Conservation (phyloP, 2,888 invertebrate species). For the Sesia bembeciformis region DNA sequence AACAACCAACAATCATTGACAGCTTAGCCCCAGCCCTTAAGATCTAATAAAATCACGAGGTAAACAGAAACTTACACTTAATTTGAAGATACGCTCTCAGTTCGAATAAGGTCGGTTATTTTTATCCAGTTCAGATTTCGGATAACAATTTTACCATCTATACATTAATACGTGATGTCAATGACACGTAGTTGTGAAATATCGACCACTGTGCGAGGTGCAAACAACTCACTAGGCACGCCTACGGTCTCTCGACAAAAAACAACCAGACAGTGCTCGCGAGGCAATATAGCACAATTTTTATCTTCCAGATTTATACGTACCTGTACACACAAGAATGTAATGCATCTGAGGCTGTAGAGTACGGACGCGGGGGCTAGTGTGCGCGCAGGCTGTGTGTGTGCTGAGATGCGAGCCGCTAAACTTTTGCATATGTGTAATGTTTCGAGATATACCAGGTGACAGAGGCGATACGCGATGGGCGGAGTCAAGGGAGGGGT, state of each 20-base stretch:
- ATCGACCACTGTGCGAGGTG: conserved; percentile 69
- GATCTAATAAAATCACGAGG: too few species aligned
- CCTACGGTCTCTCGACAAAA: conserved; percentile 60
- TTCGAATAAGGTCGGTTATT: too few species aligned
- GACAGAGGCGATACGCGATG: conserved; percentile 67
- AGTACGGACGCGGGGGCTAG: conserved; percentile 16
- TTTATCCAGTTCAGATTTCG: too few species aligned
- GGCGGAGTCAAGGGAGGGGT: conserved; percentile 67
- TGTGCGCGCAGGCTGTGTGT: conserved; percentile 31
- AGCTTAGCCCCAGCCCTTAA: too few species aligned
- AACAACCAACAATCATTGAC: too few species aligned
- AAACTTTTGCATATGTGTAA: conserved; percentile 75
- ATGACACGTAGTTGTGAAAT: conserved; percentile 56
- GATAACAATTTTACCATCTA: too few species aligned
- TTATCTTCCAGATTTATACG: conserved; percentile 71
- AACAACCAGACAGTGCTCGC: conserved; percentile 39
- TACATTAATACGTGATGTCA: conserved; percentile 20
- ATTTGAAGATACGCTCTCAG: too few species aligned
- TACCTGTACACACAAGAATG: conserved; percentile 19
- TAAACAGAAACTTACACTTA: too few species aligned
- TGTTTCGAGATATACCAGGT: conserved; percentile 74
- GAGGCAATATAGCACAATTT: conserved; percentile 64
- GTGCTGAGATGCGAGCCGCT: conserved; percentile 51
- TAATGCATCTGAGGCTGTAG: conserved; percentile 17
- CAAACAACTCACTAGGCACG: conserved; percentile 69